These are phyloP conservation scores for Macaria liturata DNA, from an alignment of 2,888 invertebrate genomes.

Conservation along the genomic window DNA sequence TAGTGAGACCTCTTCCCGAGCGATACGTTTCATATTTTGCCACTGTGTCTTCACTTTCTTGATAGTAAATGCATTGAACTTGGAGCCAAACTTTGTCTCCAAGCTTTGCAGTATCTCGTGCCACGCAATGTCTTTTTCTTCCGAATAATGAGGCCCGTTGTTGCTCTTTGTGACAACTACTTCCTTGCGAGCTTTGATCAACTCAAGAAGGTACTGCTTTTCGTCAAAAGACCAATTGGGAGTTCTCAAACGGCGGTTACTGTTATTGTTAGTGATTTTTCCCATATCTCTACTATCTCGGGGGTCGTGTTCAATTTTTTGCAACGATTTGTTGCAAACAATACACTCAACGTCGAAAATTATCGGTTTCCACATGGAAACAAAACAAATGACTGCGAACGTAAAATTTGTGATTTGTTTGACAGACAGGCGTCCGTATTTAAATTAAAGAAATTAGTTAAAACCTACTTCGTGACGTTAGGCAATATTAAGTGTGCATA, in stretches of 20 bases:
- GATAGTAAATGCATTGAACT: slow-evolving; percentile 66
- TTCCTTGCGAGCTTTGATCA: slow-evolving; percentile 71
- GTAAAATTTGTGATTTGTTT: slow-evolving; percentile 35
- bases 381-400: slow-evolving; percentile 66
- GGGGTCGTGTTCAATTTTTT: slow-evolving; percentile 71
- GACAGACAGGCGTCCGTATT: slow-evolving; percentile 49
- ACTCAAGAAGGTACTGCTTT: slow-evolving; percentile 72
- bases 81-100: slow-evolving; percentile 62
- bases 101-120: slow-evolving; percentile 68
- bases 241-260: slow-evolving; percentile 61
- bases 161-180: slow-evolving; percentile 69
- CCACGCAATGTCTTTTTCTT: slow-evolving; percentile 77
- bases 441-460: slow-evolving; percentile 41
- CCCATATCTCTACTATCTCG: slow-evolving; percentile 56
- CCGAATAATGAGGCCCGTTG: slow-evolving; percentile 71
- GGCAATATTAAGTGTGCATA: background rate
- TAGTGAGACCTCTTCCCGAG: slow-evolving; percentile 67
- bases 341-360: slow-evolving; percentile 79
- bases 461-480: slow-evolving; percentile 16
- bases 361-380: slow-evolving; percentile 77
- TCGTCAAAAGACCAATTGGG: slow-evolving; percentile 77
- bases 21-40: slow-evolving; percentile 79
- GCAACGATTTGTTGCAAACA: slow-evolving; percentile 80
- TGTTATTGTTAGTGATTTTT: slow-evolving; percentile 55
- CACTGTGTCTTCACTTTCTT: slow-evolving; percentile 79